Conservation (phyloP, 2,113 vertebrate species). For the Podiceps cristatus region DNA sequence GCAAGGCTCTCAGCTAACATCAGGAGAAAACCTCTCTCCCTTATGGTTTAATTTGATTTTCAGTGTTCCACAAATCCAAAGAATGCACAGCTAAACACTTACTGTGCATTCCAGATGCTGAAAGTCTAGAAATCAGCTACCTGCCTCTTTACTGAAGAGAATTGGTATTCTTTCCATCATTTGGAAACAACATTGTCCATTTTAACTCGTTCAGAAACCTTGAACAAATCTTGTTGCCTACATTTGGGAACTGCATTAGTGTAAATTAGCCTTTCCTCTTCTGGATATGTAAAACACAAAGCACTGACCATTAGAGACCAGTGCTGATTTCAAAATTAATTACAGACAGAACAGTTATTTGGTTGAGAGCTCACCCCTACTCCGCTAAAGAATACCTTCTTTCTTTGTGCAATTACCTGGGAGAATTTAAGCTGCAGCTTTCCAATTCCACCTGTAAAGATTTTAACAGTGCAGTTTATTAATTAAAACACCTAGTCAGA, state of each 20-base stretch:
- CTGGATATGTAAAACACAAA: neutral
- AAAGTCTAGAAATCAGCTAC: neutral
- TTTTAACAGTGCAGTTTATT: neutral
- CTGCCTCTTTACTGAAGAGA: neutral
- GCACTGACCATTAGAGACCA: neutral
- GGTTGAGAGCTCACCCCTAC: neutral
- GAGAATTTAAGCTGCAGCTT: neutral
- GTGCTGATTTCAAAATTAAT: neutral
- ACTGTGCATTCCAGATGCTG: neutral
- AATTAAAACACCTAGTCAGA: neutral
- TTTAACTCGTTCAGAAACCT: neutral
- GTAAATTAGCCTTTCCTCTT: neutral
- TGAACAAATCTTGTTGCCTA: neutral
- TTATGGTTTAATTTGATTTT: neutral
- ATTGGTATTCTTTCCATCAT: neutral
- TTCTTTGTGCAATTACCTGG: neutral
- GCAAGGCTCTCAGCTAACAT: neutral
- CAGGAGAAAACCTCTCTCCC: neutral
- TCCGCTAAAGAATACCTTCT: neutral
- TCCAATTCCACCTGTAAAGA: neutral
- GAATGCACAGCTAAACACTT: neutral
- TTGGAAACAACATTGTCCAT: neutral
- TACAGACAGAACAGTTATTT: neutral
- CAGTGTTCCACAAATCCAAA: neutral
- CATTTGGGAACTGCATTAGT: neutral